A percentile compares a stretch with the other conserved stretches of the same genome.
Evolutionary conservation across 2,888 invertebrate species (phyloP).

Genomic region (Lasioglossum calceatum): DNA sequence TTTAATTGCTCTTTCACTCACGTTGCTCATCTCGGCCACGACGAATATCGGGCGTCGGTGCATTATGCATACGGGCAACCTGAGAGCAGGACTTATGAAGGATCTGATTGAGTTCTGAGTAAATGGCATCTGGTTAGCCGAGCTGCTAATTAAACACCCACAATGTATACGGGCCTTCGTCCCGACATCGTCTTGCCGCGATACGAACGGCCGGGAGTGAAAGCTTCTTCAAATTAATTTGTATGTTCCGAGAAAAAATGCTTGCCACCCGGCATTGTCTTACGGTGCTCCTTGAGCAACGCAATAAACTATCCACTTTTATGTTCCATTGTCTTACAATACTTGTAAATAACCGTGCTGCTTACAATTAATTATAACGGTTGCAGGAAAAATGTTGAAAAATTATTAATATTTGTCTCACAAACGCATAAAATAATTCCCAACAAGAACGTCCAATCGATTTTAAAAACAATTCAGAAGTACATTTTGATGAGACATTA

Average conservation of each 20-base stretch:
- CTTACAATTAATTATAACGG: too few relatives aligned
- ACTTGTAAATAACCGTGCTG: neutral
- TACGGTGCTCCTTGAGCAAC: neutral
- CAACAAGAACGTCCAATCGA: too few relatives aligned
- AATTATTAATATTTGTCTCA: too few relatives aligned
- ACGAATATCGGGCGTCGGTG: constrained; percentile 70
- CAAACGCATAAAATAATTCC: too few relatives aligned
- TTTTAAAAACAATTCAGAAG: neutral
- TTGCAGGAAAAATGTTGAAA: too few relatives aligned
- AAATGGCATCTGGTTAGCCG: constrained; percentile 81
- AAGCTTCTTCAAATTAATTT: constrained; percentile 10
- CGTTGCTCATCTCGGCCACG: constrained; percentile 54
- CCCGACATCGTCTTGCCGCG: constrained; percentile 35
- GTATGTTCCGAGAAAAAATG: neutral
- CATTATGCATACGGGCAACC: constrained; percentile 81
- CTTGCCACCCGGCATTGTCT: neutral
- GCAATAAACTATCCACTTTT: neutral
- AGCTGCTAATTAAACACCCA: constrained; percentile 83
- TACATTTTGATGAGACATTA: too few relatives aligned
- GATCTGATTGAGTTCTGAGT: constrained; percentile 84
- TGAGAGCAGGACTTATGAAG: constrained; percentile 79
- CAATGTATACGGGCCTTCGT: constrained; percentile 61
- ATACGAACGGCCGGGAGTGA: neutral
- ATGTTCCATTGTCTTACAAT: neutral
- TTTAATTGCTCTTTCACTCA: constrained; percentile 72